These are phyloP conservation scores for Fistularia commersonii DNA, from an alignment of 2,797 vertebrate genomes.

Conservation along the genomic window DNA sequence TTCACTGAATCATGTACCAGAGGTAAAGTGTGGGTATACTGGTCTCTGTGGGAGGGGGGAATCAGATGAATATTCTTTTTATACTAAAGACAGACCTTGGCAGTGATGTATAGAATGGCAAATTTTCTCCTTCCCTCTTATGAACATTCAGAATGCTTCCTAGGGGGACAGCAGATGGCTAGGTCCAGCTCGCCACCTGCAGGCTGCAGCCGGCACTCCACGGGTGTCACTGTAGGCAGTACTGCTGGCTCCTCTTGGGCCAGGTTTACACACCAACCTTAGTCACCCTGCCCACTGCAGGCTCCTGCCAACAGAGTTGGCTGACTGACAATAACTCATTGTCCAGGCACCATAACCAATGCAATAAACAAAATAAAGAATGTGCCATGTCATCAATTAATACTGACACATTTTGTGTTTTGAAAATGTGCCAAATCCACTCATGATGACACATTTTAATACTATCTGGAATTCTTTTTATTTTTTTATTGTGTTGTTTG, in stretches of 20 bases:
- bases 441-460: conserved; percentile 69
- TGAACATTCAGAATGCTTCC: conserved; percentile 65
- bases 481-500: conserved; percentile 69
- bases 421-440: conserved; percentile 79
- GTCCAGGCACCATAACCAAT: conserved; percentile 69
- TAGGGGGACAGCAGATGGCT: conserved; percentile 77
- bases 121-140: conserved; percentile 62
- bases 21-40: conserved; percentile 2
- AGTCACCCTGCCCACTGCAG: conserved; percentile 33
- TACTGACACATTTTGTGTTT: conserved; percentile 67
- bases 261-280: conserved; percentile 48
- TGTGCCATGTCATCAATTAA: conserved; percentile 71
- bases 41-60: conserved; percentile 10
- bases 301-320: conserved; percentile 39
- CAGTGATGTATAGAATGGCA: conserved; percentile 68
- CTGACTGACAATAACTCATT: conserved; percentile 64
- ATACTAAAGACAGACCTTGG: conserved; percentile 49
- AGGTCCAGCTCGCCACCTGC: conserved; percentile 74
- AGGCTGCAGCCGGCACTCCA: conserved; percentile 65
- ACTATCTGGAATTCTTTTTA: conserved; percentile 56
- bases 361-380: conserved; percentile 79
- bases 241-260: conserved; percentile 39
- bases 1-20: conserved; percentile 18
- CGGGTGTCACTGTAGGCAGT: conserved; percentile 55
- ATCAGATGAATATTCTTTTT: conserved; percentile 26